Conservation (phyloP, 2,113 vertebrate genomes). For the Zapus hudsonius region DNA sequence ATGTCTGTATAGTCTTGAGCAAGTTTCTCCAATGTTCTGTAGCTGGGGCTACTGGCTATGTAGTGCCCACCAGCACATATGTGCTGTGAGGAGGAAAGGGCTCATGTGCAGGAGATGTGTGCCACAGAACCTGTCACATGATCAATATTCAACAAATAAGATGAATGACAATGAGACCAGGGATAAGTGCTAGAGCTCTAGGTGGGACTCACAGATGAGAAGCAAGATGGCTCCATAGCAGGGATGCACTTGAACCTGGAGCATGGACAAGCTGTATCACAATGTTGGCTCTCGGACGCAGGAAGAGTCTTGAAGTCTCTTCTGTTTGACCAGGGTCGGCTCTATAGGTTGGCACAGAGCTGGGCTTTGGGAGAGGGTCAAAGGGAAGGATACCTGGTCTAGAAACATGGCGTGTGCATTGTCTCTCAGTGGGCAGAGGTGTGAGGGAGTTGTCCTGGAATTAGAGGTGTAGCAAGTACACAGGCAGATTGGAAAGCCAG, state of each 20-base stretch:
- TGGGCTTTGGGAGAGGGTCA: neutral
- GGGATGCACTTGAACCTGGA: neutral
- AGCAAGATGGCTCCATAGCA: neutral
- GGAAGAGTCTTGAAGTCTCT: neutral
- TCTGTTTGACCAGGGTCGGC: neutral
- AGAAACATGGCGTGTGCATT: neutral
- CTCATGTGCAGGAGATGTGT: neutral
- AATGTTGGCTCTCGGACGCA: neutral
- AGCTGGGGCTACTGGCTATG: accelerated
- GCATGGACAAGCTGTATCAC: neutral
- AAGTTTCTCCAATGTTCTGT: neutral
- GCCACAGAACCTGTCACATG: neutral
- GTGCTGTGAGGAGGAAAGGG: neutral
- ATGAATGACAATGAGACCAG: neutral
- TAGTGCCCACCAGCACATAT: neutral
- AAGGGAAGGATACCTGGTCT: neutral
- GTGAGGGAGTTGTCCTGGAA: neutral
- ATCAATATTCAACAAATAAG: neutral
- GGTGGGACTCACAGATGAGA: neutral
- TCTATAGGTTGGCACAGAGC: neutral
- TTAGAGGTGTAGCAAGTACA: neutral
- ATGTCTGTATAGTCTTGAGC: neutral
- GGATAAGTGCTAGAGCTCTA: neutral
- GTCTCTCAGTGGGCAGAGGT: neutral
- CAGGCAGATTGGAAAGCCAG: neutral